Base-by-base conservation (phyloP, 2,888 invertebrate genomes). In the Eutolmus rufibarbis region DNA sequence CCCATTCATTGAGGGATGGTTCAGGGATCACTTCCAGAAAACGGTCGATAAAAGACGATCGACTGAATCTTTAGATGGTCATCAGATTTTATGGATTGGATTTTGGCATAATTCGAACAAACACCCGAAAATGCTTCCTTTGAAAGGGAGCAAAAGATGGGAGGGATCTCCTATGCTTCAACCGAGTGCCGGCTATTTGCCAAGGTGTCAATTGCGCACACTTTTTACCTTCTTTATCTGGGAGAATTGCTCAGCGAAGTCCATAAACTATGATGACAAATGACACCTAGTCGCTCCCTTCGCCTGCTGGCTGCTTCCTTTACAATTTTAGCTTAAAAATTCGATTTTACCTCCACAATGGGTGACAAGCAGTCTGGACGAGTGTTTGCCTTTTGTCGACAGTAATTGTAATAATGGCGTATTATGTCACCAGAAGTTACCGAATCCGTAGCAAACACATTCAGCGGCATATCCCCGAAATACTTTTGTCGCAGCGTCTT, bases 211-310 rank as follows among this genome's bases (percentile, higher is more conserved):
- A 85, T 85, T 85, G 85, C 74, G 74, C 74, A 85, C 74, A 85
- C 82, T 31, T 82, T 82, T 82, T 82, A 82, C 82, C 57, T 23
- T 57, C 46, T 37, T 19, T 57, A 46, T 34, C 43, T 43, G 51
- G 23, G 56, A n/a, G 37, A 9, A 82, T 57, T 8, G 12, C 19
- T 40, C 5, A 7, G 57, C 43, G 66, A 19, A n/a, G 82, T 40
- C 77, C 84, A 87, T 88, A 79, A 88, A 87, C 78, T 84, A 87
- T 87, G 88, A 84, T 88, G 88, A 88, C 88, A 88, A 88, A 88
- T 88, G 88, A 78, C 87, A 87, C 19, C 37, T 31, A 46, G 66
- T 82, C 37, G 74, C 8, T 74, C 74, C 74, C 46, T 79, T 28
- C 43, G n/a, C 37, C 37, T 43, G 7, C 57, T n/a, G 14, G 66